Conservation (phyloP, 1,140 invertebrate species). For the Lepeophtheirus salmonis region DNA sequence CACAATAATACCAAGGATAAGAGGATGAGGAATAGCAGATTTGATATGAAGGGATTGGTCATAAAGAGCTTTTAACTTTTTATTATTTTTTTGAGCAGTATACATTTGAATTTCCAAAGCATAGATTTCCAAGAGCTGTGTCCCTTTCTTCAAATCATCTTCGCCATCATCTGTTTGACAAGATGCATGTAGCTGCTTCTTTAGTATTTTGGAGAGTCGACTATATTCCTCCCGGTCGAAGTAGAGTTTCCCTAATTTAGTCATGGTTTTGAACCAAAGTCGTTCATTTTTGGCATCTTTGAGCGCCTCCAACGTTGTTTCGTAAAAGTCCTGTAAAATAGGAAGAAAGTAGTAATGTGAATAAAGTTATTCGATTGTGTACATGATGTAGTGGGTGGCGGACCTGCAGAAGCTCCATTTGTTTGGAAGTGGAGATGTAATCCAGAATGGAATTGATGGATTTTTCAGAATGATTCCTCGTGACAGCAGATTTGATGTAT, state of each 20-base stretch:
- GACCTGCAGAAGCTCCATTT: slow-evolving; percentile 91
- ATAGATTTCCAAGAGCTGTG: slow-evolving; percentile 93
- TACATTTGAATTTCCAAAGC: slow-evolving; percentile 99
- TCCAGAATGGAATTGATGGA: slow-evolving; percentile 99
- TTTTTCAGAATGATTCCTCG: slow-evolving; percentile 97
- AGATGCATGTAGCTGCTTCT: slow-evolving; percentile 19
- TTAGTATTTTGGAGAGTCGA: slow-evolving; percentile 38
- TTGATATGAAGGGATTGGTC: slow-evolving; percentile 97
- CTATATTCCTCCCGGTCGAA: slow-evolving; percentile 88
- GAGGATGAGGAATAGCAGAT: slow-evolving; percentile 95
- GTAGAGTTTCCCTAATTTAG: slow-evolving; percentile 94
- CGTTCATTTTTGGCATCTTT: slow-evolving; percentile 98
- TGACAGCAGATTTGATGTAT: slow-evolving; percentile 96
- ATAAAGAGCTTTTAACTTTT: slow-evolving; percentile 91
- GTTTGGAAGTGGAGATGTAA: slow-evolving; percentile 94
- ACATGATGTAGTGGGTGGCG: too few species aligned
- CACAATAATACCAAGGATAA: slow-evolving; percentile 94
- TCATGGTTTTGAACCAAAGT: slow-evolving; percentile 99
- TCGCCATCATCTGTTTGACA: slow-evolving; percentile 90
- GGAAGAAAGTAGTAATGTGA: too few species aligned
- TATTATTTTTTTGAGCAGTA: slow-evolving; percentile 98
- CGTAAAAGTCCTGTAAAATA: slow-evolving; percentile 61
- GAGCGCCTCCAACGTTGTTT: slow-evolving; percentile 90
- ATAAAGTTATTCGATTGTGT: too few species aligned
- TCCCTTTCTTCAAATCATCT: slow-evolving; percentile 96